Conservation (phyloP, 2,113 vertebrate species). For the Oreochromis aureus region DNA sequence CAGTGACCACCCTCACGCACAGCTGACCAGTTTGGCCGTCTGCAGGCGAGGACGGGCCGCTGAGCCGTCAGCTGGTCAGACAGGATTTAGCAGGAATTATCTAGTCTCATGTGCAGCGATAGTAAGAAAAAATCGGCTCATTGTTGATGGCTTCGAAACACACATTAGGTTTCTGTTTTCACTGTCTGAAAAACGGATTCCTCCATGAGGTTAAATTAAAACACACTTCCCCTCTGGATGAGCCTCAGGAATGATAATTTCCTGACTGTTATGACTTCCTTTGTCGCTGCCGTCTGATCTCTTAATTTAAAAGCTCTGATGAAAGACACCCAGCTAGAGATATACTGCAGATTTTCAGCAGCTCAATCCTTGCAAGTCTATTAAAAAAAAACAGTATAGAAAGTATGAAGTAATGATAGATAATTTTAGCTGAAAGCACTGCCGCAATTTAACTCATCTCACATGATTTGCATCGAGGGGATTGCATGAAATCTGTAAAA, state of each 20-base stretch:
- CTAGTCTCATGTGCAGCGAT: conserved; percentile 4
- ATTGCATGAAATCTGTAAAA: conserved; percentile 19
- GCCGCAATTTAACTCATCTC: not conserved
- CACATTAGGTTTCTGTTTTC: not conserved
- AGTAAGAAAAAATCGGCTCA: not conserved
- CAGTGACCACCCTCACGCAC: not conserved
- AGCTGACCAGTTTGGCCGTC: not conserved
- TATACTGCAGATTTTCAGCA: not conserved
- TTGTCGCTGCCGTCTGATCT: conserved; percentile 10
- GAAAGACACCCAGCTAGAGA: not conserved
- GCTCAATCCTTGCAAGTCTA: not conserved
- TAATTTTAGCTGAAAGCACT: not conserved
- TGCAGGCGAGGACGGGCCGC: not conserved
- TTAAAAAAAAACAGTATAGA: not conserved
- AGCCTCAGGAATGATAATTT: conserved; percentile 2
- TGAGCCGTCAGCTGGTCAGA: conserved; percentile 27
- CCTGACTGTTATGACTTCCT: not conserved
- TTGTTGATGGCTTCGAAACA: not conserved
- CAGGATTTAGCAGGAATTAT: conserved; percentile 37
- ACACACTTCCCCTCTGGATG: not conserved
- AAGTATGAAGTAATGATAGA: not conserved
- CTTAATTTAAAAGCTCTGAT: conserved; percentile 2
- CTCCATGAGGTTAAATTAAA: not conserved
- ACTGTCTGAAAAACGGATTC: not conserved
- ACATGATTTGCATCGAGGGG: not conserved